Evolutionary conservation across 2,113 vertebrate genomes (phyloP).

Genomic region (Triplophysa siluroides): DNA sequence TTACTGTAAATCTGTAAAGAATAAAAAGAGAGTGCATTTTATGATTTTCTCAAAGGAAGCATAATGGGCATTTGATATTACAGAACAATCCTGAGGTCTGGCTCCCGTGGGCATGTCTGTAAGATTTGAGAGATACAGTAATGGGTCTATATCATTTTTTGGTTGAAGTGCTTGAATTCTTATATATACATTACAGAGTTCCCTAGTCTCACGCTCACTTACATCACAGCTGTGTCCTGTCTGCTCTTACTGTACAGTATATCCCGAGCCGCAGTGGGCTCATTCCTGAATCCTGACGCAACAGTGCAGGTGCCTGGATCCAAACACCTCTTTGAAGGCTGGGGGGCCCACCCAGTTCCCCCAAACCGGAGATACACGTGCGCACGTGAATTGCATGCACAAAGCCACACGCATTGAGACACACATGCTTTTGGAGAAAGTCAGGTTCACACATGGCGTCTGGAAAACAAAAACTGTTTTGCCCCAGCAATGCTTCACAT

Average conservation of each 20-base stretch:
- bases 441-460: not conserved
- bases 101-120: not conserved
- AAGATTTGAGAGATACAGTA: not conserved
- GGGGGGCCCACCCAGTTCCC: slow-evolving; percentile 16
- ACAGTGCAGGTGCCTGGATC: slow-evolving; percentile 42
- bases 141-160: not conserved
- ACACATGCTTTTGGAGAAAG: not conserved
- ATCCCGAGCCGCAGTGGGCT: slow-evolving; percentile 14
- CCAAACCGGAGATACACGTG: not conserved
- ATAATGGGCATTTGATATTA: not conserved
- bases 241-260: slow-evolving; percentile 2
- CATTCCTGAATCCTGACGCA: slow-evolving; percentile 53
- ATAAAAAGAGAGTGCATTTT: not conserved
- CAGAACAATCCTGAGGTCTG: not conserved
- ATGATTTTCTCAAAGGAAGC: slow-evolving; percentile 4
- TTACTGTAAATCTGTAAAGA: not conserved
- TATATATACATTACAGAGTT: not conserved
- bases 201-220: not conserved
- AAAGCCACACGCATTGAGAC: not conserved
- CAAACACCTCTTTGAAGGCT: slow-evolving; percentile 35
- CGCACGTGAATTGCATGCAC: not conserved
- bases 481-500: not conserved
- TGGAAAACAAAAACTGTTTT: not conserved
- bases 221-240: slow-evolving; percentile 40
- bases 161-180: slow-evolving; percentile 16